These are phyloP conservation scores for Pandion haliaetus DNA, from an alignment of 2,113 vertebrate genomes.

Conservation along the genomic window DNA sequence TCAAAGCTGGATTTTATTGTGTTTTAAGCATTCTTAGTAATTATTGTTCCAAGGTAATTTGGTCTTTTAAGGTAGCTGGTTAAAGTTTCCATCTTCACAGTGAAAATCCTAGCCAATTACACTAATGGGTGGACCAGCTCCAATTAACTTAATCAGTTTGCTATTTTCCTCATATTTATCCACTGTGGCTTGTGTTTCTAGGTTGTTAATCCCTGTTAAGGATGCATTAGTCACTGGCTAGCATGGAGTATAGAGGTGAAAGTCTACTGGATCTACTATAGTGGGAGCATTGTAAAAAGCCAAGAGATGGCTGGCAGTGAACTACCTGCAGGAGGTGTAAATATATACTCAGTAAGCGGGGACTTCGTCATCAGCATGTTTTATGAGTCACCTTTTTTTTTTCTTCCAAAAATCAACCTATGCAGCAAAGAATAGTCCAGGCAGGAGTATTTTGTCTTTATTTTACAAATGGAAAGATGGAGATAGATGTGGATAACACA, in stretches of 20 bases:
- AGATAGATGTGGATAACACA: background rate
- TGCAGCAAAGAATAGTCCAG: background rate
- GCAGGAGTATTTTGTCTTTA: background rate
- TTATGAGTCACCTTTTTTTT: background rate
- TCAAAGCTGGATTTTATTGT: constrained; percentile 28
- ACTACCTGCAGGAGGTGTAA: background rate
- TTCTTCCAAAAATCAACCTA: background rate
- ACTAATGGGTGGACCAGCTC: background rate
- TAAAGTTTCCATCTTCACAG: background rate
- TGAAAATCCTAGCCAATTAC: constrained; percentile 11
- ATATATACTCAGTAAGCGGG: background rate
- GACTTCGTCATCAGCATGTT: background rate
- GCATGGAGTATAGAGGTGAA: background rate
- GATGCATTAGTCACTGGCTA: background rate
- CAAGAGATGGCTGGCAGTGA: background rate
- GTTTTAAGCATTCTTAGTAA: constrained; percentile 16
- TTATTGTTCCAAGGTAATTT: constrained; percentile 26
- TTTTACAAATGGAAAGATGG: background rate
- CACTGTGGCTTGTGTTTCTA: background rate
- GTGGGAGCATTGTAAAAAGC: background rate
- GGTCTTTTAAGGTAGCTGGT: background rate
- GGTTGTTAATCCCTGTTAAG: background rate
- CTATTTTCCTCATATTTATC: background rate
- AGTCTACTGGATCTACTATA: background rate
- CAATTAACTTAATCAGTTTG: constrained; percentile 11